phyloP scores from a whole-genome alignment of 1,140 invertebrate genomes.

The Heterodera carotae region DNA sequence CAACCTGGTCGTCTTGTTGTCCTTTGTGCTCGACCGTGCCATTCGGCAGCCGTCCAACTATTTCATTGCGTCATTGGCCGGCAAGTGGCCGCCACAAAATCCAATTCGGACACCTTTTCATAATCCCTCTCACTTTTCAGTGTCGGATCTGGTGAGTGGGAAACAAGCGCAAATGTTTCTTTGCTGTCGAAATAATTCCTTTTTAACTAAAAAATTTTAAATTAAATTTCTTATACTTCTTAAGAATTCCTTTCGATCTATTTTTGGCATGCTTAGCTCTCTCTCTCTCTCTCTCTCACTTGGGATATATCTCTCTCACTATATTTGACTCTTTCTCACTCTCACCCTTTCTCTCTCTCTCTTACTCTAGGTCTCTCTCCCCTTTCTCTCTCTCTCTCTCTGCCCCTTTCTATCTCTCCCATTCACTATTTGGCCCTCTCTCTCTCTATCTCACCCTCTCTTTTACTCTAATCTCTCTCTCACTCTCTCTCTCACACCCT shows the following conservation, averaged over 20 bases:
- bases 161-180: no score
- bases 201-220: no score
- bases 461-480: not conserved
- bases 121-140: constrained; percentile 58
- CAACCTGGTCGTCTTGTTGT: constrained; percentile 91
- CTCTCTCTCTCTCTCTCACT: not conserved
- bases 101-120: not conserved
- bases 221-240: not conserved
- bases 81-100: not conserved
- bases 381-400: not conserved
- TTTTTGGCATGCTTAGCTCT: not conserved
- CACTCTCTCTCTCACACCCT: no score
- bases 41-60: constrained; percentile 99
- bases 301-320: no score
- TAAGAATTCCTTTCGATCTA: not conserved
- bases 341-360: not conserved
- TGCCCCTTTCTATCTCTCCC: not conserved
- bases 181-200: no score
- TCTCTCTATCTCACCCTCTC: no score
- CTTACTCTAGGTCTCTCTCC: not conserved
- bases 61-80: constrained; percentile 93
- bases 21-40: constrained; percentile 92
- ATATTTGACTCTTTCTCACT: not conserved
- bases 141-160: constrained; percentile 83
- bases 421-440: no score